phyloP scores from a whole-genome alignment of 2,797 vertebrate species.

The Acanthiza pusilla region DNA sequence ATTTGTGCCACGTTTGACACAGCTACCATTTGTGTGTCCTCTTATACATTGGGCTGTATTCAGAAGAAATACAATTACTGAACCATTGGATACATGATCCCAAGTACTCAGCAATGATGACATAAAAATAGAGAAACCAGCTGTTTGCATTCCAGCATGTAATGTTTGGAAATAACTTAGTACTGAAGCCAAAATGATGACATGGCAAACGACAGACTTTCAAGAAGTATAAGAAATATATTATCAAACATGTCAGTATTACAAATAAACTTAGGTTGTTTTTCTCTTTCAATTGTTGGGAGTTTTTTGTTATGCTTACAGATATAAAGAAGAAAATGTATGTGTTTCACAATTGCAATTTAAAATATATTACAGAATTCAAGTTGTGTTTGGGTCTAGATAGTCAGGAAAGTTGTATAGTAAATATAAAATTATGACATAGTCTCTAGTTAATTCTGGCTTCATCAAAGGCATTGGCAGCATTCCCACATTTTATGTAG shows the following conservation, averaged over 20 bases:
- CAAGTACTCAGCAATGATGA: background rate
- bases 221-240: background rate
- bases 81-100: background rate
- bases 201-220: background rate
- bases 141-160: background rate
- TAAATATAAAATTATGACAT: background rate
- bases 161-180: background rate
- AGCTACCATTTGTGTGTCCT: background rate
- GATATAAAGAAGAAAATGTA: background rate
- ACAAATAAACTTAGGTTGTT: background rate
- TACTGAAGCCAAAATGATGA: background rate
- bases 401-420: background rate
- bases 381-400: background rate
- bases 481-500: background rate
- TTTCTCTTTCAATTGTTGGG: background rate
- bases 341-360: background rate
- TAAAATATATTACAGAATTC: background rate
- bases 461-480: background rate
- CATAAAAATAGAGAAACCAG: background rate
- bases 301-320: background rate
- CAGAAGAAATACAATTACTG: background rate
- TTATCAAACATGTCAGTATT: background rate
- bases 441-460: background rate
- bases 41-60: background rate
- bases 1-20: background rate